A percentile compares a stretch with the other conserved stretches of the same genome.
Evolutionary conservation across 2,113 vertebrate genomes (phyloP).

Genomic region (Marcusenius ussheri): DNA sequence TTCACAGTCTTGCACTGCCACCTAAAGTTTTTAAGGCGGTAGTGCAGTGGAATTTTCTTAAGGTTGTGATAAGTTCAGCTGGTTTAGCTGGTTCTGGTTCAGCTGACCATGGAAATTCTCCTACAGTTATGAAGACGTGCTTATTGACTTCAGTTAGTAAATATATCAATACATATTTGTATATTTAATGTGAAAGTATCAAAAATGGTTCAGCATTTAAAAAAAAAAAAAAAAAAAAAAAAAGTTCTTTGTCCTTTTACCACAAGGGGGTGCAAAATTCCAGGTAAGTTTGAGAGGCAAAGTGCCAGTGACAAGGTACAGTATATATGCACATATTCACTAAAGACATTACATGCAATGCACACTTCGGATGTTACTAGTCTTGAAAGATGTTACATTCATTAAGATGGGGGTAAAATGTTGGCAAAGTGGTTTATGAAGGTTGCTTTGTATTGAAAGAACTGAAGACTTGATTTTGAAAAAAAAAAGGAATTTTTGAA

Average conservation of each 20-base stretch:
- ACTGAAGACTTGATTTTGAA: background rate
- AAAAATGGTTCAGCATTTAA: background rate
- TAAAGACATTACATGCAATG: background rate
- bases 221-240: background rate
- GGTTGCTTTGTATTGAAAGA: background rate
- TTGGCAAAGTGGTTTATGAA: background rate
- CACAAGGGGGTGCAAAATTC: background rate
- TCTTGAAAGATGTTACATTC: background rate
- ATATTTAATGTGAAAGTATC: background rate
- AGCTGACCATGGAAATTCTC: background rate
- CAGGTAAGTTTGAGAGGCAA: background rate
- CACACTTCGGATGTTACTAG: background rate
- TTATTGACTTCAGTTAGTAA: background rate
- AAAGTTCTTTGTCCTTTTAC: background rate
- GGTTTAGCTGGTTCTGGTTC: background rate
- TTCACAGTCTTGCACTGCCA: constrained; percentile 46
- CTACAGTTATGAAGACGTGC: background rate
- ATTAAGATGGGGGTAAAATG: background rate
- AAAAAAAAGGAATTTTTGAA: background rate
- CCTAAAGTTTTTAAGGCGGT: constrained; percentile 33
- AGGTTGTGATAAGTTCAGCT: constrained; percentile 36
- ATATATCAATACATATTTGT: background rate
- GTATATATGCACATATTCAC: background rate
- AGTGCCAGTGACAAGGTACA: background rate
- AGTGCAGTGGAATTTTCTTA: constrained; percentile 47